These are phyloP conservation scores for honey bee (Apis mellifera) DNA, from an alignment of 1,140 invertebrate species.

Conservation along the genomic window DNA sequence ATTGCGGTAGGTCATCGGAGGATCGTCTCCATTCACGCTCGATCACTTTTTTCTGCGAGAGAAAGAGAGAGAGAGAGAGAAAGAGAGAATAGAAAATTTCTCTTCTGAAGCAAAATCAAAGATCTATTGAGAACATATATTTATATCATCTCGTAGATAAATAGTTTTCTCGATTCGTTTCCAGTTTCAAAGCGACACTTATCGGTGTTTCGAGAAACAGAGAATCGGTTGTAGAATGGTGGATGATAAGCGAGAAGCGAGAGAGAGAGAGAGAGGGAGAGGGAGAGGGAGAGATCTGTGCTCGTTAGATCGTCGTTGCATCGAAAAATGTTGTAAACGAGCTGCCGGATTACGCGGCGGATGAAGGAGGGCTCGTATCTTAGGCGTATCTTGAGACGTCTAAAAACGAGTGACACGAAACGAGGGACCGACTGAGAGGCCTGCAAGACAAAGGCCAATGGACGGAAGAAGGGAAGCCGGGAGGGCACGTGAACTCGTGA, in stretches of 20 bases:
- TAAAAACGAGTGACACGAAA: slow-evolving; percentile 41
- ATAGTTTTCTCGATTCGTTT: not conserved
- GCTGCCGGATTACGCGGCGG: slow-evolving; percentile 15
- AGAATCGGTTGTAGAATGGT: too few species aligned
- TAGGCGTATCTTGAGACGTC: slow-evolving; percentile 41
- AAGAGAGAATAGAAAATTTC: not conserved
- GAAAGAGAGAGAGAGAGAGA: not conserved
- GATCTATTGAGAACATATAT: not conserved
- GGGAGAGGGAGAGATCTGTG: too few species aligned
- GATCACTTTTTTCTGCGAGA: not conserved
- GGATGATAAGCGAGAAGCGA: not conserved
- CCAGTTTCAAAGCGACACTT: not conserved
- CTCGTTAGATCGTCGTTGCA: slow-evolving; percentile 29
- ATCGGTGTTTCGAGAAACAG: not conserved
- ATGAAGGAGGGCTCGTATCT: slow-evolving; percentile 18
- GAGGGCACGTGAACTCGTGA: not conserved
- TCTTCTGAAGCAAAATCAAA: not conserved
- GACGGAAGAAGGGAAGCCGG: not conserved
- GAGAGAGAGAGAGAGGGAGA: too few species aligned
- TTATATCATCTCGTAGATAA: not conserved
- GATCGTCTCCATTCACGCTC: not conserved
- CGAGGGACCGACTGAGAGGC: slow-evolving; percentile 27
- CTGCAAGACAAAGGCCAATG: slow-evolving; percentile 3
- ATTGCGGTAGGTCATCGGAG: slow-evolving; percentile 37
- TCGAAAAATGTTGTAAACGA: slow-evolving; percentile 36